Conservation (phyloP, 1,140 invertebrate genomes). For the Bilobella aurantiaca region DNA sequence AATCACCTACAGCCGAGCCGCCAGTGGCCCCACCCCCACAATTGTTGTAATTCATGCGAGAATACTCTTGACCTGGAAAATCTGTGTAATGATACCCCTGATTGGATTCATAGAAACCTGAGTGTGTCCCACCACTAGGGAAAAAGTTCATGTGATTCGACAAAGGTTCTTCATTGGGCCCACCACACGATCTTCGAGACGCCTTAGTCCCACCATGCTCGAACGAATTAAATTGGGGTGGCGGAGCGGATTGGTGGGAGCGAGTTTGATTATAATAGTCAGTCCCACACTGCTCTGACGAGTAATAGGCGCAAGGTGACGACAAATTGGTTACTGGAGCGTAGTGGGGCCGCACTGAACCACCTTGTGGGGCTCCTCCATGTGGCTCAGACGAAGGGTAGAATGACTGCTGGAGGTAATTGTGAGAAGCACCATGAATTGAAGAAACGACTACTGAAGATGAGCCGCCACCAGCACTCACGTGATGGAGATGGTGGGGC, state of each 20-base stretch:
- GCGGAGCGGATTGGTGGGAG: neutral
- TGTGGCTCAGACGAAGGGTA: neutral
- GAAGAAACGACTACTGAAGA: neutral
- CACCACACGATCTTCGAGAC: neutral
- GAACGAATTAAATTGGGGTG: neutral
- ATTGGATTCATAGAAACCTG: no score
- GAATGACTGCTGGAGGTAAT: slow-evolving; percentile 4
- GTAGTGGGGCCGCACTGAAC: neutral
- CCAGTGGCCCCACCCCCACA: neutral
- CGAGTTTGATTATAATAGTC: neutral
- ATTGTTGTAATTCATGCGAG: slow-evolving; percentile 8
- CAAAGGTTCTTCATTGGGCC: neutral
- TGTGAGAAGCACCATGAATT: neutral
- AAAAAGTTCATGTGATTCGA: no score
- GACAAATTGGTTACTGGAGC: neutral
- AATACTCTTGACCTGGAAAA: neutral
- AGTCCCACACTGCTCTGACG: neutral
- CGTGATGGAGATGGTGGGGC: neutral
- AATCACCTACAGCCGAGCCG: neutral
- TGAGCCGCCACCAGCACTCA: neutral
- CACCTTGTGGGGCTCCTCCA: neutral
- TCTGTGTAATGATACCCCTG: neutral
- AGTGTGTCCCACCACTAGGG: no score
- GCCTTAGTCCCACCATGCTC: neutral
- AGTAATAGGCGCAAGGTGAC: neutral